These are phyloP conservation scores for Galaxea fascicularis DNA, from an alignment of 92 coral and sea anemone genomes.

Conservation along the genomic window DNA sequence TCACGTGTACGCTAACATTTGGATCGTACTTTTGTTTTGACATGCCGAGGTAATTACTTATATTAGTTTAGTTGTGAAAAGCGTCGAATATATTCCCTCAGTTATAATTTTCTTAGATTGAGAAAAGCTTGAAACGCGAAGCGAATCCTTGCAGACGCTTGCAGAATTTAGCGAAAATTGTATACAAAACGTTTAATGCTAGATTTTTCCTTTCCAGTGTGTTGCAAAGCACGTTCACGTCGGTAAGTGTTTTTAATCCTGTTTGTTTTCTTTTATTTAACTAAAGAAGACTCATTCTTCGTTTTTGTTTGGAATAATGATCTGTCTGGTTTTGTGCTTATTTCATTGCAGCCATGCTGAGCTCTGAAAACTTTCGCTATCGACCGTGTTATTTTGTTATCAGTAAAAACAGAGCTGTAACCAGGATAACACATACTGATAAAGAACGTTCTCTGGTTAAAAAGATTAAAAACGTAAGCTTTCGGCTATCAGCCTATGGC, in stretches of 20 bases:
- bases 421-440: too few relatives aligned
- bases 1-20: slow-evolving; percentile 86
- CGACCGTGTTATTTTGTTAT: too few relatives aligned
- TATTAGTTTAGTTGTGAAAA: neutral
- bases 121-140: neutral
- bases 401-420: too few relatives aligned
- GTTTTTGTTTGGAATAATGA: too few relatives aligned
- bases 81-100: neutral
- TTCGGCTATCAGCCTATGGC: too few relatives aligned
- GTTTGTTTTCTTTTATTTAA: neutral
- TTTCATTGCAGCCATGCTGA: too few relatives aligned
- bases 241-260: slow-evolving; percentile 52
- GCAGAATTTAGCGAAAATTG: neutral
- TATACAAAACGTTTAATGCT: neutral
- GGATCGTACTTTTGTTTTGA: slow-evolving; percentile 92
- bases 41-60: slow-evolving; percentile 82
- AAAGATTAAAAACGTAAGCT: too few relatives aligned
- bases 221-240: slow-evolving; percentile 71
- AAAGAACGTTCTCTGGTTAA: too few relatives aligned
- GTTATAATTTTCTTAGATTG: neutral
- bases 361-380: too few relatives aligned
- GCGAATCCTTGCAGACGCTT: too few relatives aligned
- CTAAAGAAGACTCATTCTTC: too few relatives aligned
- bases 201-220: slow-evolving; percentile 65
- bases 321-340: too few relatives aligned